Evolutionary conservation across 2,113 vertebrate species (phyloP).

Genomic region (Boleophthalmus pectinirostris): DNA sequence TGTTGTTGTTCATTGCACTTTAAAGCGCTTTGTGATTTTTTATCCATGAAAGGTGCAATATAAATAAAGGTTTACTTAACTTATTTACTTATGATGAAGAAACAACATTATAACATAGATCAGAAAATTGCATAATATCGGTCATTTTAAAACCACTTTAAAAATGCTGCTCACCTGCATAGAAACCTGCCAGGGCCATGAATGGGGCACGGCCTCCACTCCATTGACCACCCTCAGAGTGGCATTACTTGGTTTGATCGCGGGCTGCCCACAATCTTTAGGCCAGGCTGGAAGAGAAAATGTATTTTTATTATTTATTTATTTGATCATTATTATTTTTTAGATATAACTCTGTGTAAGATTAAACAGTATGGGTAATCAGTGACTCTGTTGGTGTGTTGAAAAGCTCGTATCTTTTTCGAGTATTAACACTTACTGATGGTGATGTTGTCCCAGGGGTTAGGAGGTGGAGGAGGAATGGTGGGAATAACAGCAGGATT

Average conservation of each 20-base stretch:
- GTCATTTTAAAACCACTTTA: background rate
- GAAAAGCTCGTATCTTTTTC: background rate
- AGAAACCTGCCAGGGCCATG: conserved; percentile 79
- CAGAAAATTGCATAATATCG: too few relatives aligned
- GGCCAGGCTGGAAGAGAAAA: conserved; percentile 64
- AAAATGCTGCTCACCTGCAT: conserved; percentile 69
- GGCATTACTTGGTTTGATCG: conserved; percentile 46
- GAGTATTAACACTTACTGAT: conserved; percentile 62
- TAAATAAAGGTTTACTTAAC: too few relatives aligned
- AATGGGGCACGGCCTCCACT: conserved; percentile 65
- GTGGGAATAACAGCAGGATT: conserved; percentile 59
- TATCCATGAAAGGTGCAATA: too few relatives aligned
- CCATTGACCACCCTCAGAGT: conserved; percentile 68
- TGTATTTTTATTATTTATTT: background rate
- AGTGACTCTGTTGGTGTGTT: background rate
- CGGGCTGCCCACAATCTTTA: conserved; percentile 63
- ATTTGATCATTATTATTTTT: background rate
- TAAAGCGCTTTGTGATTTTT: too few relatives aligned
- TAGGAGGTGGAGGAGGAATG: conserved; percentile 51
- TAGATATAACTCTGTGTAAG: background rate
- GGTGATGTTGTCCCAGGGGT: conserved; percentile 69
- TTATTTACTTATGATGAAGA: too few relatives aligned
- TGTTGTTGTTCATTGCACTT: too few relatives aligned
- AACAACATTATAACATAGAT: too few relatives aligned
- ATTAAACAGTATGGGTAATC: background rate